Base-by-base conservation (phyloP, 2,113 vertebrate species). In the Bufo bufo region DNA sequence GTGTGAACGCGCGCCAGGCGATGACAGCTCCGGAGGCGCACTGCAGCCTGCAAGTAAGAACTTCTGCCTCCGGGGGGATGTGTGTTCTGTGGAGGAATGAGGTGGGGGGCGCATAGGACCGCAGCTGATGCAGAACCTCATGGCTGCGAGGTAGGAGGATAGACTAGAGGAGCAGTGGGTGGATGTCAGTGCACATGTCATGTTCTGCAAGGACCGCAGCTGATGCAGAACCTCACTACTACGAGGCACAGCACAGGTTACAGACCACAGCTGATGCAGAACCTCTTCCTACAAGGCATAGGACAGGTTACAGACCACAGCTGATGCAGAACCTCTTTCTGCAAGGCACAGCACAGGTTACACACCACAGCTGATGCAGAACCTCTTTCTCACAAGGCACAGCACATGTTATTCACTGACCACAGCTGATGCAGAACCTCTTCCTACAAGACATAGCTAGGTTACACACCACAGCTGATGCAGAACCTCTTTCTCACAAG, bases 41-140 rank as follows among this genome's bases (percentile, higher is more conserved):
- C 54, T 50, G 58, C 84, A 77, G 84, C 71, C 66, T 23, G 61
- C 77, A 87, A 61, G 86, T 87, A 87, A 87, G 86, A 74, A 59
- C 75, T 79, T 79, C 58, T 8, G 2, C 17, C 33, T 23, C 20
- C 19, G 12, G 69, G 69, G 13, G 4, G 33, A 4, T 10, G 23
- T 19, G 10, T 12, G 23, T 61, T 10, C 13, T 45, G 43, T 14
- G 16, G 71, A 74, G 74, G 74, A 20, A 33, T 33, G 33, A 33
- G 33, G 33, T 23, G 69, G 74, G 47, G 61, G 14, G n/a, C 9
- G 63, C 63, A 69, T 13, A 11, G 45, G 43, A 47, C 43, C 17
- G 43, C 72, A 58, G 56, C 56, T 54, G 54, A 11, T 49, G 49
- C 49, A 59, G 14, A 50, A 50, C 12, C 20, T 43, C 45, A 20